Percentiles rank a stretch among this genome's conserved stretches.
These are phyloP conservation scores for Cheilosia scutellata DNA, from an alignment of 2,888 invertebrate species.

Conservation along the genomic window DNA sequence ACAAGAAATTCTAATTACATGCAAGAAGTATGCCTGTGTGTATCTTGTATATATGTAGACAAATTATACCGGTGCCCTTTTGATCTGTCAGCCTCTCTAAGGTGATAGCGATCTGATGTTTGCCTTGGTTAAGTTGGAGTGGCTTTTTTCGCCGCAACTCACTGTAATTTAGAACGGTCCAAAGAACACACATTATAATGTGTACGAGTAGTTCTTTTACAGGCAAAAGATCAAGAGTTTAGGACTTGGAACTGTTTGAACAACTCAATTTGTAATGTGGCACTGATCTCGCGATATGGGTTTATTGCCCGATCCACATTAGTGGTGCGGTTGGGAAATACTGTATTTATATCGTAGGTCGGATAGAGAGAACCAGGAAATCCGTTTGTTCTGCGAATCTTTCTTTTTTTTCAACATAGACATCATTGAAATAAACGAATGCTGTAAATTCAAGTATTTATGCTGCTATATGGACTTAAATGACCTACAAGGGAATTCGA, in stretches of 20 bases:
- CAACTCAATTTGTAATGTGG: slow-evolving; percentile 45
- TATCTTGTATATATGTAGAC: slow-evolving; percentile 7
- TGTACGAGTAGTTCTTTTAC: slow-evolving; percentile 15
- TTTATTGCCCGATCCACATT: slow-evolving; percentile 48
- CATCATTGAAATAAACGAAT: slow-evolving; percentile 34
- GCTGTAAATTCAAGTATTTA: slow-evolving; percentile 21
- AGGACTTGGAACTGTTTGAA: slow-evolving; percentile 18
- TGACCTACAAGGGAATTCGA: not conserved
- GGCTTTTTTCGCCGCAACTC: slow-evolving; percentile 19
- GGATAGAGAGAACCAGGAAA: slow-evolving; percentile 22
- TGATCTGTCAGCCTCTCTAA: slow-evolving; percentile 47
- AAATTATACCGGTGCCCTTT: slow-evolving; percentile 54
- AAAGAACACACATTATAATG: slow-evolving; percentile 45
- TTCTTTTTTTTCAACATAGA: not conserved
- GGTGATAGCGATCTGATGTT: slow-evolving; percentile 58
- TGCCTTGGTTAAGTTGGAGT: slow-evolving; percentile 29
- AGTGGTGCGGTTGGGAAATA: slow-evolving; percentile 11
- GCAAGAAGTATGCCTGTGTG: slow-evolving; percentile 25
- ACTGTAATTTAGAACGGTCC: slow-evolving; percentile 63
- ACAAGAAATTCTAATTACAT: slow-evolving; percentile 62
- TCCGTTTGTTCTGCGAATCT: not conserved
- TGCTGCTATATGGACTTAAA: slow-evolving; percentile 5
- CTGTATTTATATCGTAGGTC: slow-evolving; percentile 4
- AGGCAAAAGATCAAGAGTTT: slow-evolving; percentile 47
- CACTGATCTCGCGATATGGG: slow-evolving; percentile 47